phyloP scores from a whole-genome alignment of 2,113 vertebrate species.

The Oncorhynchus clarkii region DNA sequence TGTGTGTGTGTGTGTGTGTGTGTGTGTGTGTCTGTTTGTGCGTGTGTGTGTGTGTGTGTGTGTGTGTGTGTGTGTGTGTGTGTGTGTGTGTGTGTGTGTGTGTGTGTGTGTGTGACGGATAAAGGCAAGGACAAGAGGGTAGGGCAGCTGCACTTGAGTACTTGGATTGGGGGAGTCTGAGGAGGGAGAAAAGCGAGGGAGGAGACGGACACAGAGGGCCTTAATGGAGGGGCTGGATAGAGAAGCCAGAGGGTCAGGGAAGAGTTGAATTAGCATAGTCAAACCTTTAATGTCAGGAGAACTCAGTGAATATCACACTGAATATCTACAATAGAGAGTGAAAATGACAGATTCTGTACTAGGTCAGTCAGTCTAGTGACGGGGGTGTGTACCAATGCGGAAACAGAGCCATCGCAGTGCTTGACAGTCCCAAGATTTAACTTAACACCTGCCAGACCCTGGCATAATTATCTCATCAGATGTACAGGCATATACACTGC shows the following conservation, averaged over 20 bases:
- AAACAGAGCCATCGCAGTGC: too few relatives aligned
- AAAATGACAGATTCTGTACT: too few relatives aligned
- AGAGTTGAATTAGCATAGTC: background rate
- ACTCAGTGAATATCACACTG: background rate
- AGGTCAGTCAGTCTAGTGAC: too few relatives aligned
- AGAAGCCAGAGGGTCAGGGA: slow-evolving; percentile 75
- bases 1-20: slow-evolving; percentile 12
- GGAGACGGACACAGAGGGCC: slow-evolving; percentile 75
- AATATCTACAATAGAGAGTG: too few relatives aligned
- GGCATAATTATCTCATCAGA: slow-evolving; percentile 12
- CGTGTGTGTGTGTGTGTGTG: background rate
- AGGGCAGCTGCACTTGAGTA: background rate
- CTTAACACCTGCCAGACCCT: too few relatives aligned
- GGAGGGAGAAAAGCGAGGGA: slow-evolving; percentile 29
- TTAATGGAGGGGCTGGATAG: slow-evolving; percentile 83
- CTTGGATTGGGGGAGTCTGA: background rate
- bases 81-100: background rate
- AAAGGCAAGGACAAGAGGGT: slow-evolving; percentile 25
- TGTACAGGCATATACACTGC: slow-evolving; percentile 19
- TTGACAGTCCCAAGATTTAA: too few relatives aligned
- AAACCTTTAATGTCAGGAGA: background rate
- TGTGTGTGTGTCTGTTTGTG: slow-evolving; percentile 16
- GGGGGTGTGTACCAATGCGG: too few relatives aligned
- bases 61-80: background rate
- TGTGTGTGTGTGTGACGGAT: background rate